Percentiles rank a stretch among this genome's conserved stretches.
Evolutionary conservation across 2,888 invertebrate species (phyloP).

Genomic region (Brenthis ino): DNA sequence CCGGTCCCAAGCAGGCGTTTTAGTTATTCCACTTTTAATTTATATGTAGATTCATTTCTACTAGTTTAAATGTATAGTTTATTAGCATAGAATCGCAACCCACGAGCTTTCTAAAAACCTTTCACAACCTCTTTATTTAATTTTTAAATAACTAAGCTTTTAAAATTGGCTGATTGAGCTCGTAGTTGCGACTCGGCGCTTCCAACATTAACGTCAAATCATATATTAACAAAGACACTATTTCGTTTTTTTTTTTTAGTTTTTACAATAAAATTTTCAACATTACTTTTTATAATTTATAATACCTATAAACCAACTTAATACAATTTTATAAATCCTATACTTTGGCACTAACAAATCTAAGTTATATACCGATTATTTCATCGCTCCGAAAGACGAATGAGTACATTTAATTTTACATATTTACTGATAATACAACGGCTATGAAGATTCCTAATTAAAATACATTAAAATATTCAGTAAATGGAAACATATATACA

Average conservation of each 20-base stretch:
- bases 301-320: constrained; percentile 74
- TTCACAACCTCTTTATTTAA: constrained; percentile 75
- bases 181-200: constrained; percentile 59
- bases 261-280: constrained; percentile 73
- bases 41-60: constrained; percentile 62
- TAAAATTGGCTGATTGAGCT: constrained; percentile 73
- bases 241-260: constrained; percentile 71
- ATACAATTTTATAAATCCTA: constrained; percentile 73
- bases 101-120: constrained; percentile 62
- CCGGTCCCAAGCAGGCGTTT: constrained; percentile 73
- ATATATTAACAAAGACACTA: constrained; percentile 73
- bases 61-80: constrained; percentile 67
- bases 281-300: constrained; percentile 65
- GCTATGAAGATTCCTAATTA: constrained; percentile 41
- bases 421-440: constrained; percentile 45
- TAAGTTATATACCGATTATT: constrained; percentile 62
- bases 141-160: constrained; percentile 68
- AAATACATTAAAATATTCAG: constrained; percentile 18
- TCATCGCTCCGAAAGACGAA: constrained; percentile 53
- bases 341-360: constrained; percentile 80
- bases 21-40: constrained; percentile 52
- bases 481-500: constrained; percentile 33
- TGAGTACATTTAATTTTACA: constrained; percentile 32
- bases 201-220: constrained; percentile 63
- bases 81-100: constrained; percentile 62